These are phyloP conservation scores for Desoria tigrina DNA, from an alignment of 2,888 invertebrate genomes.

Conservation along the genomic window DNA sequence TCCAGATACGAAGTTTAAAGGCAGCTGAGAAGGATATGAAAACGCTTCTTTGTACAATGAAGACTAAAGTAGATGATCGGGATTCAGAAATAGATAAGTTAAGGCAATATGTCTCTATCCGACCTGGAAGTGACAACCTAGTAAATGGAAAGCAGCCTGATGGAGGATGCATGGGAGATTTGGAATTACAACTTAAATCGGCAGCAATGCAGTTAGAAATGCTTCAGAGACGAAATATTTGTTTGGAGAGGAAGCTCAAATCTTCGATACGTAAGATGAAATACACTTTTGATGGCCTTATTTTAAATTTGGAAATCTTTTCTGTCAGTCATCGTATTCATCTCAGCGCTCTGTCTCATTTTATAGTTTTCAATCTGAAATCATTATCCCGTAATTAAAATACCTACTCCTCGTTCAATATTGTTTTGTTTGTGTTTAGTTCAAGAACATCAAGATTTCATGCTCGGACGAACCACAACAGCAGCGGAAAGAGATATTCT, in stretches of 20 bases:
- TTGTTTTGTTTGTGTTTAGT: slow-evolving; percentile 35
- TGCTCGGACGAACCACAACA: slow-evolving; percentile 30
- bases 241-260: slow-evolving; percentile 48
- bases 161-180: slow-evolving; percentile 14
- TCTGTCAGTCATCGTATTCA: no score
- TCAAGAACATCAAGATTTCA: slow-evolving; percentile 44
- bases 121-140: slow-evolving; percentile 35
- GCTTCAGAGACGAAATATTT: slow-evolving; percentile 49
- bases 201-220: slow-evolving; percentile 49
- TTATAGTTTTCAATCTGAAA: no score
- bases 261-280: slow-evolving; percentile 38
- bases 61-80: slow-evolving; percentile 39
- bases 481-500: slow-evolving; percentile 13
- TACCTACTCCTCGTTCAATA: neutral
- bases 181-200: slow-evolving; percentile 40
- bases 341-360: no score
- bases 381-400: neutral
- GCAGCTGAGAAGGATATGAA: slow-evolving; percentile 39
- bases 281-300: no score
- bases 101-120: slow-evolving; percentile 35
- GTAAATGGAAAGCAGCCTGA: slow-evolving; percentile 17
- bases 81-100: slow-evolving; percentile 48
- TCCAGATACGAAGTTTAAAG: slow-evolving; percentile 45
- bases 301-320: no score
- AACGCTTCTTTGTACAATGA: slow-evolving; percentile 38